These are phyloP conservation scores for Pycnonotus jocosus DNA, from an alignment of 2,113 vertebrate species.

Conservation along the genomic window DNA sequence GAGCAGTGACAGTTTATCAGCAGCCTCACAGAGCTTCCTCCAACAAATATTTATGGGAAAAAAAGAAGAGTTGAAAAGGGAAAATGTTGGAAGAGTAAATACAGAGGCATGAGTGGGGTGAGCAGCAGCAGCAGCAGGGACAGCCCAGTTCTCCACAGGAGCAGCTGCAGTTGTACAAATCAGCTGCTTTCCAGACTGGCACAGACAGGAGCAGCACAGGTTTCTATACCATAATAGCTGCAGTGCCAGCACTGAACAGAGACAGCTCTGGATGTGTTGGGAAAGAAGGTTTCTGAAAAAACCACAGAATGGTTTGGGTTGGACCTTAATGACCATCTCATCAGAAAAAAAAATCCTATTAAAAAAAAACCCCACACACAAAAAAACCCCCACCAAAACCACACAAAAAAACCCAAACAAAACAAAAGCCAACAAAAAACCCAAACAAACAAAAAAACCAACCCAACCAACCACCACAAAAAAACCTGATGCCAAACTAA, in stretches of 20 bases:
- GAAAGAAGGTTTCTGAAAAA: neutral
- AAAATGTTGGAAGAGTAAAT: neutral
- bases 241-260: neutral
- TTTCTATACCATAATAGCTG: rapidly evolving
- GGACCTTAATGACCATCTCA: neutral
- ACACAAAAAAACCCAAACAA: neutral
- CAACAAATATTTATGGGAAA: neutral
- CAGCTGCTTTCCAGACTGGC: neutral
- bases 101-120: rapidly evolving
- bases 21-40: neutral
- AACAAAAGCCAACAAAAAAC: neutral
- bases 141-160: neutral
- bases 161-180: neutral
- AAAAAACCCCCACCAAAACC: too few relatives aligned
- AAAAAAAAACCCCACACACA: too few relatives aligned
- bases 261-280: neutral
- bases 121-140: neutral
- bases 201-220: neutral
- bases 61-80: neutral
- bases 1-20: neutral
- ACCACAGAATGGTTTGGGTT: neutral
- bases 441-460: neutral
- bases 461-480: neutral
- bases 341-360: neutral
- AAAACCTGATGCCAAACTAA: neutral